Evolutionary conservation across 2,797 vertebrate genomes (phyloP).

Genomic region (Uromys caudimaculatus): DNA sequence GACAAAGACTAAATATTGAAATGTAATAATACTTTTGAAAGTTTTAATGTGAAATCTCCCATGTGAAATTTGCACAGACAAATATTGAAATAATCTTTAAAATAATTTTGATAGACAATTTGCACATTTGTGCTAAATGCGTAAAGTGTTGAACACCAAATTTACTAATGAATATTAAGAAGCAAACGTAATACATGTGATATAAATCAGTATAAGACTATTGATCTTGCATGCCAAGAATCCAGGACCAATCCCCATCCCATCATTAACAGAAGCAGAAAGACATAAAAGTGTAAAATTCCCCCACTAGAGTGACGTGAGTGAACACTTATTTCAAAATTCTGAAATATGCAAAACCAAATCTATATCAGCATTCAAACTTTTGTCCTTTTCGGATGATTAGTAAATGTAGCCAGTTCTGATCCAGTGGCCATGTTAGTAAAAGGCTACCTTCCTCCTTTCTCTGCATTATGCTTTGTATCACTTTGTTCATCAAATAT

Average conservation of each 20-base stretch:
- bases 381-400: background rate
- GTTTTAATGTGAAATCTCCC: background rate
- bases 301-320: background rate
- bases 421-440: background rate
- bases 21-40: conserved; percentile 28
- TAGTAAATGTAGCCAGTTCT: background rate
- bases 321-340: background rate
- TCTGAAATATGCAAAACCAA: background rate
- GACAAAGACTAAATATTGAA: background rate
- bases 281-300: background rate
- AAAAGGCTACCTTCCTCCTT: background rate
- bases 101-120: background rate
- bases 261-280: background rate
- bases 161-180: background rate
- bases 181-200: background rate
- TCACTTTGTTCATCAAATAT: conserved; percentile 7
- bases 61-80: background rate
- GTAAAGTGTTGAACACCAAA: background rate
- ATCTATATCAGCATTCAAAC: background rate
- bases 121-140: background rate
- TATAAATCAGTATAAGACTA: background rate
- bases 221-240: too few species aligned
- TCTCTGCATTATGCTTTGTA: background rate
- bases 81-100: background rate
- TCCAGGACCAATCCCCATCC: accelerated